Evolutionary conservation across 1,140 invertebrate species (phyloP), one percentile per base, ranked within the genome.

Genomic region (Pomacea maculata): DNA sequence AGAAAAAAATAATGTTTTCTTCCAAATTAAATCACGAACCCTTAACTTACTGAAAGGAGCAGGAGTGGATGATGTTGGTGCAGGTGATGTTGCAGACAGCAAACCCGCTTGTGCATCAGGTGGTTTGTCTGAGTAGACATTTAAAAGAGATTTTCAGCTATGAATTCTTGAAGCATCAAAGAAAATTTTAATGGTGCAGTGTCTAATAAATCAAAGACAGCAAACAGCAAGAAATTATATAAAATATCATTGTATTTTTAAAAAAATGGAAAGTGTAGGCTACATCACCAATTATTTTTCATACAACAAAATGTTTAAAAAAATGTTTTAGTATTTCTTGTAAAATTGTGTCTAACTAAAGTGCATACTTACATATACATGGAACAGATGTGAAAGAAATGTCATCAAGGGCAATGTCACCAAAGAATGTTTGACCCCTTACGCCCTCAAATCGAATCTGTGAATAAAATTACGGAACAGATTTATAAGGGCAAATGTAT

Each of bases 351-450:
- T 61, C 4, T 21, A 34, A 7, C 71, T 45, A 1, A 73, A 52
- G 6, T 15, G 10, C 21, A 11, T 68, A 78, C 77, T 78, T 71
- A 78, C 77, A 78, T 10, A 78, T 21, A 29, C 77, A 78, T 14
- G 65, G 8, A 63, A 61, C 64, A 25, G 15, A 29, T 29, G 77
- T 65, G 63, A 82, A 76, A 68, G 54, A 55, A 57, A 83, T 71
- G 72, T 83, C 83, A 70, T 83, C 83, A 65, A 83, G n/a, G 63
- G 61, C 83, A 64, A 83, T 83, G 68, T 83, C 83, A 17, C 80
- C 83, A 19, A 75, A 65, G 67, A 75, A 81, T 45, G 25, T 79
- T 29, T n/a, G 29, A 5, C 83, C 83, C 67, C 80, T 65, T 1
- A 83, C 75, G 29, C 75, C 80, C 61, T 83, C 83, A 78, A 83